phyloP scores from a whole-genome alignment of 1,140 invertebrate species.

The Tetragonula clypearis region DNA sequence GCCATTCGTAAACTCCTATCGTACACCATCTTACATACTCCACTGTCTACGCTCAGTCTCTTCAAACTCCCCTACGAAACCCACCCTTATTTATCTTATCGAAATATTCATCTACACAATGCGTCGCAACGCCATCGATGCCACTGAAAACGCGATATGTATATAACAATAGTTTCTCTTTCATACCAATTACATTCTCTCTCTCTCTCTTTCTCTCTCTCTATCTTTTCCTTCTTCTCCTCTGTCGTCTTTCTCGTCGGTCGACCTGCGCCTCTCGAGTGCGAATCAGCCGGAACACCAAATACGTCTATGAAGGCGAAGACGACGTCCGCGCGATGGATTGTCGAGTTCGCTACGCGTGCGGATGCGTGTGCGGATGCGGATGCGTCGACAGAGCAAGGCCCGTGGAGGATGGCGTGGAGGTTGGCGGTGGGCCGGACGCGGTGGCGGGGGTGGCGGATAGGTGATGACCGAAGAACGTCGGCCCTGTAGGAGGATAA shows the following conservation, averaged over 20 bases:
- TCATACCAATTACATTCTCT: background rate
- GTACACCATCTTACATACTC: background rate
- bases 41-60: background rate
- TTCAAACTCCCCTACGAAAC: background rate
- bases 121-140: background rate
- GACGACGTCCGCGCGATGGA: constrained; percentile 8
- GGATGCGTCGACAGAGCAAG: constrained; percentile 69
- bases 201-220: background rate
- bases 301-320: constrained; percentile 46
- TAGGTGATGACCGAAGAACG: constrained; percentile 79
- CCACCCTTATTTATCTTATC: background rate
- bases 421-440: constrained; percentile 70
- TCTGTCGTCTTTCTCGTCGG: background rate
- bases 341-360: constrained; percentile 76
- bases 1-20: background rate
- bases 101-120: background rate
- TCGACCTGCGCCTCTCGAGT: background rate
- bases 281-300: constrained; percentile 13
- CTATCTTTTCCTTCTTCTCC: background rate
- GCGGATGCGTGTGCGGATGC: constrained; percentile 76
- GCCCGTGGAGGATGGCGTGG: constrained; percentile 75
- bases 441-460: constrained; percentile 71
- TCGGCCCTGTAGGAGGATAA: constrained; percentile 75
- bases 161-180: background rate
- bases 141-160: background rate